Evolutionary conservation across 1,140 invertebrate genomes (phyloP).

Genomic region (Achroia grisella): DNA sequence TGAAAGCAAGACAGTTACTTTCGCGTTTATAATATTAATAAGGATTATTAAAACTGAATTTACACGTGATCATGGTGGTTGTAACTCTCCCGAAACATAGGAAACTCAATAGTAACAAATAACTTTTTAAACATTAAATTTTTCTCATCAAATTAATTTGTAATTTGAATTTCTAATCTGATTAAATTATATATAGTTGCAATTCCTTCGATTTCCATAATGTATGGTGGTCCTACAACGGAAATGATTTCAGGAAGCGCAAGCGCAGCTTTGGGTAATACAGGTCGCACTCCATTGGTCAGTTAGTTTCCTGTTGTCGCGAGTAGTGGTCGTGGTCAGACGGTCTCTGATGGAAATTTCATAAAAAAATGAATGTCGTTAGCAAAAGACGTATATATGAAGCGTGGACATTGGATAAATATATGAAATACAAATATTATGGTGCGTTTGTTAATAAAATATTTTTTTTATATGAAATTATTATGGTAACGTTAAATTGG

Average conservation of each 20-base stretch:
- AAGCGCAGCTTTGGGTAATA: slow-evolving; percentile 27
- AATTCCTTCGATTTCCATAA: too few species aligned
- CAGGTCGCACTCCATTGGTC: slow-evolving; percentile 18
- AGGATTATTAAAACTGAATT: too few species aligned
- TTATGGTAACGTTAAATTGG: too few species aligned
- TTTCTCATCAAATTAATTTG: too few species aligned
- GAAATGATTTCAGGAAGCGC: slow-evolving; percentile 31
- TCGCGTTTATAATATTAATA: too few species aligned
- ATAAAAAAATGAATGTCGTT: slow-evolving; percentile 15
- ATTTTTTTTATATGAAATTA: background rate
- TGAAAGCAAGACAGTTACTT: too few species aligned
- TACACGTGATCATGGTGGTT: too few species aligned
- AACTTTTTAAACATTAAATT: too few species aligned
- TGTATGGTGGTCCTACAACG: slow-evolving; percentile 11
- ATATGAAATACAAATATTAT: slow-evolving; percentile 10
- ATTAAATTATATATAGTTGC: too few species aligned
- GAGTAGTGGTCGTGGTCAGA: slow-evolving; percentile 14
- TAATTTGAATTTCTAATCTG: too few species aligned
- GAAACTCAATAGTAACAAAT: too few species aligned
- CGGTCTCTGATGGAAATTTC: background rate
- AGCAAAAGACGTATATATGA: slow-evolving; percentile 11
- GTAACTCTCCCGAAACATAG: too few species aligned
- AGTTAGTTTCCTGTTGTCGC: slow-evolving; percentile 24
- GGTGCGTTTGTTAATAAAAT: slow-evolving; percentile 14
- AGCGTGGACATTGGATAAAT: slow-evolving; percentile 12